Evolutionary conservation across 2,113 vertebrate genomes (phyloP).

Genomic region (Arizona elegans): DNA sequence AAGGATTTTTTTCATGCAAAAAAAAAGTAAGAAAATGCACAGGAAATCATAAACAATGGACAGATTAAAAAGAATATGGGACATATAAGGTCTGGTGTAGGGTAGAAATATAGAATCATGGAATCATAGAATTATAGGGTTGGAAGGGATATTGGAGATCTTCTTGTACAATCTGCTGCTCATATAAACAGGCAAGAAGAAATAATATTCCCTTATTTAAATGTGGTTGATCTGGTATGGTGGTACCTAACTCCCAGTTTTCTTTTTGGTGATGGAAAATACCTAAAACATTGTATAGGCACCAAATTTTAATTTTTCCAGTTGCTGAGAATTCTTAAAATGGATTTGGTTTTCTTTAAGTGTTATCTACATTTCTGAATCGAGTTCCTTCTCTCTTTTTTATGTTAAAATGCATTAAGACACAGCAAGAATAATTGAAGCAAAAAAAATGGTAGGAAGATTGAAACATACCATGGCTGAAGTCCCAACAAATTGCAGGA

Average conservation of each 20-base stretch:
- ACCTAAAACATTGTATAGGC: background rate
- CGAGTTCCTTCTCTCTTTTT: background rate
- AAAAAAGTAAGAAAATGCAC: too few relatives aligned
- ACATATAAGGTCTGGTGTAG: too few relatives aligned
- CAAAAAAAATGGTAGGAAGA: too few relatives aligned
- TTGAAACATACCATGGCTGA: too few relatives aligned
- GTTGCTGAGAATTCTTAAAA: background rate
- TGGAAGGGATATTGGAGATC: background rate
- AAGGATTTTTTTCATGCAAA: too few relatives aligned
- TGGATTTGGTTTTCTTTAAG: background rate
- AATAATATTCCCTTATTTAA: background rate
- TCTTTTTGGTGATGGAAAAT: background rate
- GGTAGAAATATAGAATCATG: too few relatives aligned
- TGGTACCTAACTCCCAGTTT: too few relatives aligned
- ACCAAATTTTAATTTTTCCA: background rate
- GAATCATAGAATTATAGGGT: too few relatives aligned
- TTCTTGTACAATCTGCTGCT: background rate
- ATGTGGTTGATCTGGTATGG: background rate
- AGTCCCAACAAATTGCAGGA: too few relatives aligned
- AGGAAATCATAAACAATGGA: too few relatives aligned
- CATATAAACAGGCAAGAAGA: background rate
- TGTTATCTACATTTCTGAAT: background rate
- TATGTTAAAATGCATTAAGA: background rate
- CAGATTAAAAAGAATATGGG: too few relatives aligned
- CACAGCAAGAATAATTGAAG: background rate